Evolutionary conservation across 2,797 vertebrate species (phyloP), one percentile per base, ranked within the genome.

Genomic region (Glossophaga mutica): DNA sequence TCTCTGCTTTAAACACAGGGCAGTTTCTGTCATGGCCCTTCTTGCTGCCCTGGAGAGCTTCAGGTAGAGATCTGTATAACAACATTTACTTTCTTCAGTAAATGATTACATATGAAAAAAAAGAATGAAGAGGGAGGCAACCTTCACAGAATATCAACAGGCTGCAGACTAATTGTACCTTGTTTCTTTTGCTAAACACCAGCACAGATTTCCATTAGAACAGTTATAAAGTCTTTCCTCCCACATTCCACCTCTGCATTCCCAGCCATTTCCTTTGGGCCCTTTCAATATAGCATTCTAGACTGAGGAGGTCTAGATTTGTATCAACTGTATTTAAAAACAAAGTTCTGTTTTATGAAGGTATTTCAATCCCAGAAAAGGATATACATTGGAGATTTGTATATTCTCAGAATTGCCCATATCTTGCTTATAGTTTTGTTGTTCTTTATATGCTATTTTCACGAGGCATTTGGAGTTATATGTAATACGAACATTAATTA

Each of bases 141-240:
- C 57, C 44, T 70, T 91, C 50, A 87, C 18, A 95, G 70, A 94
- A 67, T 93, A 94, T 62, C 92, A 97, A 86, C 15, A 95, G 70
- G 86, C 50, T 97, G n/a, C 65, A 85, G 67, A 91, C 92, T 91
- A 94, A 93, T 74, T 84, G 79, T 77, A 44, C 32, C 91, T 90
- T 97, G 42, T 87, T 98, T 76, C 77, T 39, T 96, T 92, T 97
- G 71, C 92, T 97, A 81, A 93, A 96, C 87, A 95, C 65, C 32
- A 90, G 73, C 15, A 93, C 50, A 86, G 57, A 93, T 95, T 96
- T 97, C 70, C 71, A 92, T 95, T 59, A 97, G 37, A 97, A 91
- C 22, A 96, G 11, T 96, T 94, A 87, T 77, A 96, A 97, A 97
- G 95, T 94, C 67, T 89, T 95, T 89, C 88, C 92, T 94, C 83